Percentiles rank a stretch among this genome's conserved stretches.
Conservation (phyloP, 2,113 vertebrate species). For the Aramus guarauna region DNA sequence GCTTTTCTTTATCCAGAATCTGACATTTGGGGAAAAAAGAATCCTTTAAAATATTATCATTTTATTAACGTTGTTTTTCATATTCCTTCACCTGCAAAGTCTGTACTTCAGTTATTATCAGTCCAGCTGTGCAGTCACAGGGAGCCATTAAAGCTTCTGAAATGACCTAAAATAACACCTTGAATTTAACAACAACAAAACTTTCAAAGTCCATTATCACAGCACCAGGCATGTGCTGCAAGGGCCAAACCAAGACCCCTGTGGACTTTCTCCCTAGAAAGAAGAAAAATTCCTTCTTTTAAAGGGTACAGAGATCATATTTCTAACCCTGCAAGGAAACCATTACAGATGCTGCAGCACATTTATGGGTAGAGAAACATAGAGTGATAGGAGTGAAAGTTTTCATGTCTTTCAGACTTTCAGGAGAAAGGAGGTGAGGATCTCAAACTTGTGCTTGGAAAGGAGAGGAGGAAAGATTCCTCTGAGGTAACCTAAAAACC, state of each 20-base stretch:
- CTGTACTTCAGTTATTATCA: not conserved
- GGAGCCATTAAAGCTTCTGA: not conserved
- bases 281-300: not conserved
- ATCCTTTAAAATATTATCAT: not conserved
- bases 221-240: not conserved
- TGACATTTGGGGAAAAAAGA: not conserved
- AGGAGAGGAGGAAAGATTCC: not conserved
- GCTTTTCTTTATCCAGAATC: not conserved
- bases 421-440: not conserved
- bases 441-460: not conserved
- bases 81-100: not conserved
- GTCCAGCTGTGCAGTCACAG: not conserved
- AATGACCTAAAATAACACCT: conserved; percentile 12
- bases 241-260: not conserved
- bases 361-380: not conserved
- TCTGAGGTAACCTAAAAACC: not conserved
- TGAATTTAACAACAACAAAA: not conserved
- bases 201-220: conserved; percentile 23
- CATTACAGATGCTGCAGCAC: not conserved
- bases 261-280: not conserved
- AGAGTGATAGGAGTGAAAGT: not conserved
- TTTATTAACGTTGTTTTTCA: not conserved
- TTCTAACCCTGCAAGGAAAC: not conserved
- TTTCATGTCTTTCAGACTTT: not conserved
- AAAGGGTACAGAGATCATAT: not conserved